A percentile compares a stretch with the other conserved stretches of the same genome.
phyloP scores from a whole-genome alignment of 2,888 invertebrate genomes.

The Polyommatus icarus region DNA sequence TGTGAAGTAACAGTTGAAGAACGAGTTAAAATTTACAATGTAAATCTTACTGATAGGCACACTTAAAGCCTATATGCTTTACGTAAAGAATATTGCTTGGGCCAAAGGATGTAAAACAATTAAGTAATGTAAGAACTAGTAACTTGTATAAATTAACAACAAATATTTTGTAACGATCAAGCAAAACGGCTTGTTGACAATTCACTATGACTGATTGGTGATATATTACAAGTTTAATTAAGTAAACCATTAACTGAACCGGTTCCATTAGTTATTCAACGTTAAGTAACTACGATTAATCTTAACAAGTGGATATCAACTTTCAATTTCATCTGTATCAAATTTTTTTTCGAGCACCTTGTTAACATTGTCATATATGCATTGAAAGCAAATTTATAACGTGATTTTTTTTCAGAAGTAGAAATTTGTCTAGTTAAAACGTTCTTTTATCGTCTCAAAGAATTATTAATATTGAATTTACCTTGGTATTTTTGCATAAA shows the following conservation, averaged over 20 bases:
- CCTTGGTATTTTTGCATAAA: not conserved
- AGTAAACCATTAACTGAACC: not conserved
- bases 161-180: not conserved
- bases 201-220: conserved; percentile 10
- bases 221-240: conserved; percentile 19
- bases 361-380: not conserved
- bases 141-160: not conserved
- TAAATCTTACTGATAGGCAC: not conserved
- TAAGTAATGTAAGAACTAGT: not conserved
- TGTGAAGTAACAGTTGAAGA: not conserved
- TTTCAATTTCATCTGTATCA: conserved; percentile 10
- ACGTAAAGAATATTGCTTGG: not conserved
- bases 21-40: not conserved
- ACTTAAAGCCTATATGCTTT: not conserved
- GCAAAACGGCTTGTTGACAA: not conserved
- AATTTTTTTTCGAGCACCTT: not conserved
- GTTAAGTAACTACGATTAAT: conserved; percentile 7
- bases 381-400: too few relatives aligned
- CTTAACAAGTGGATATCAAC: conserved; percentile 16
- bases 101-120: not conserved
- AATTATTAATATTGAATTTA: too few relatives aligned
- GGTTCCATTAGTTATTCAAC: not conserved
- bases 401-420: too few relatives aligned
- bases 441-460: not conserved
- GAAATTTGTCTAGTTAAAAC: too few relatives aligned